Evolutionary conservation across 1,140 invertebrate species (phyloP).

Genomic region (Ericerus pela): DNA sequence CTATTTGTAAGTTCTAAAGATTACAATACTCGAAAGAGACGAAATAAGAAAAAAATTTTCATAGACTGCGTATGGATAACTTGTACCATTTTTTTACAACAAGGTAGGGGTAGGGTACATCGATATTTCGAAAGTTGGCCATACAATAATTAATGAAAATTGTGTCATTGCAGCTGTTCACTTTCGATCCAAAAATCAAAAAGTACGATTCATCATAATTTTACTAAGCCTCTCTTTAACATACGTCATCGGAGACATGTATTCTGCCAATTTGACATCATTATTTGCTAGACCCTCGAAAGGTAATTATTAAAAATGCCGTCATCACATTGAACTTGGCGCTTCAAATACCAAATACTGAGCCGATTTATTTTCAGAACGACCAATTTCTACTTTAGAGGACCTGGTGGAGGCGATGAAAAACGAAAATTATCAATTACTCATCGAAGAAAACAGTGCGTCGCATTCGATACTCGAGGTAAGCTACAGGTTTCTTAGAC

Average conservation of each 20-base stretch:
- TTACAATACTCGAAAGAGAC: conserved; percentile 24
- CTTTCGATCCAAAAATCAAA: conserved; percentile 39
- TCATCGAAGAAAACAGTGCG: conserved; percentile 50
- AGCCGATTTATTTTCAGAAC: conserved; percentile 30
- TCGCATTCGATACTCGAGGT: conserved; percentile 49
- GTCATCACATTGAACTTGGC: background rate
- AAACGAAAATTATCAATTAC: conserved; percentile 39
- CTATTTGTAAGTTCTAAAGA: conserved; percentile 37
- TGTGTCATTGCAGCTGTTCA: conserved; percentile 29
- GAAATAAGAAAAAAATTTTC: conserved; percentile 30
- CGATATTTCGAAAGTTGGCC: background rate
- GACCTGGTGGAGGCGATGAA: conserved; percentile 45
- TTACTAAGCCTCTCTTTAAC: conserved; percentile 47
- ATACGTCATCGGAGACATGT: conserved; percentile 55
- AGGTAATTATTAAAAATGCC: conserved; percentile 27
- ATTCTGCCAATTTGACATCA: conserved; percentile 53
- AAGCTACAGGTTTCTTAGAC: conserved; percentile 14
- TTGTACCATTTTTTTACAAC: conserved; percentile 42
- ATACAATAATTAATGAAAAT: background rate
- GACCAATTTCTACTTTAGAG: conserved; percentile 43
- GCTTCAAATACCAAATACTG: background rate
- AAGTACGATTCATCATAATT: conserved; percentile 43
- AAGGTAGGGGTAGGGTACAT: background rate
- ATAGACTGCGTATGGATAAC: conserved; percentile 50
- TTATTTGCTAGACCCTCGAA: conserved; percentile 44